These are phyloP conservation scores for Macrocentrus cingulum DNA, from an alignment of 1,140 invertebrate species.

Conservation along the genomic window DNA sequence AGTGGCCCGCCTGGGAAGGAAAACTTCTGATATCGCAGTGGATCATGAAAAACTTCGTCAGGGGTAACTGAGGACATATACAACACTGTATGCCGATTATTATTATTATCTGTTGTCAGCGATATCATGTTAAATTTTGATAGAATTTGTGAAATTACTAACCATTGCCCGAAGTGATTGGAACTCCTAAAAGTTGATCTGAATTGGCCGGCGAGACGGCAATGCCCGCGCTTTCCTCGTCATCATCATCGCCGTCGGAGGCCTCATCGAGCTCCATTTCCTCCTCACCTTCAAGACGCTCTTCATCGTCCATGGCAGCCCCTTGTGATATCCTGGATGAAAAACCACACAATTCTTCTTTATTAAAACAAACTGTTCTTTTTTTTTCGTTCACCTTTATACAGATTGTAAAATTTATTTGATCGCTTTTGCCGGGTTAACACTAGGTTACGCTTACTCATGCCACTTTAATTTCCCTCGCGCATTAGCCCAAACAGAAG, in stretches of 20 bases:
- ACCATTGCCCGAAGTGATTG: conserved; percentile 48
- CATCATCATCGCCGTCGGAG: conserved; percentile 56
- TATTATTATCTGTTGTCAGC: not conserved
- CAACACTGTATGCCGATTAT: conserved; percentile 5
- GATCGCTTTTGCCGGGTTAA: no score
- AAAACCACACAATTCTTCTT: conserved; percentile 13
- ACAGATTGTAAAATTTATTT: no score
- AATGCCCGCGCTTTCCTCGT: conserved; percentile 54
- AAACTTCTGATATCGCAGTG: conserved; percentile 54
- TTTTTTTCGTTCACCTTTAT: no score
- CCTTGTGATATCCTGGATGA: conserved; percentile 30
- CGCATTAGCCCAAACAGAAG: conserved; percentile 4
- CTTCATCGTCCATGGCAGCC: conserved; percentile 56
- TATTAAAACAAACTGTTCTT: no score
- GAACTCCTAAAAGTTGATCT: conserved; percentile 51
- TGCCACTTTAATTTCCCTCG: conserved; percentile 7
- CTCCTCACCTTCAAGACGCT: conserved; percentile 57
- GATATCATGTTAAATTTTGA: not conserved
- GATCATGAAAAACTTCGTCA: conserved; percentile 54
- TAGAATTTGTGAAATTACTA: conserved; percentile 8
- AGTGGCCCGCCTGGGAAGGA: conserved; percentile 60
- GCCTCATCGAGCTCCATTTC: conserved; percentile 59
- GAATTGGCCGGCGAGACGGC: conserved; percentile 54
- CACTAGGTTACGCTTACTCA: conserved; percentile 22
- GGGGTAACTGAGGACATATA: conserved; percentile 42